Base-by-base conservation (phyloP, 2,888 invertebrate species). In the Crematogaster levior region DNA sequence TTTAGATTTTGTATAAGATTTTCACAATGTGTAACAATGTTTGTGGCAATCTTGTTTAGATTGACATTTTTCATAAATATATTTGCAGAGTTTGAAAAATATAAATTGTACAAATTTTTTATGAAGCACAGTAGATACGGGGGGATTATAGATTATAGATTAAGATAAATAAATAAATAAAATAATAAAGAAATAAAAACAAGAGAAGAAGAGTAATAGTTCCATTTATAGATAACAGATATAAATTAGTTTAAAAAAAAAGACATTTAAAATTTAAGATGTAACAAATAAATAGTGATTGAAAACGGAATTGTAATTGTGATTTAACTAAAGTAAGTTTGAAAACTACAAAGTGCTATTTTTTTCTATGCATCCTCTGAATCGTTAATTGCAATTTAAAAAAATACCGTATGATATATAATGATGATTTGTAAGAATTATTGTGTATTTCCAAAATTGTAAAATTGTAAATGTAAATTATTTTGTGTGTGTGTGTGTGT, bases 1-100 rank as follows among this genome's bases (percentile, higher is more conserved):
- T 74, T 70, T 56, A 34, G 15, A 53, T 43, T 66, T 68, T 81
- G 27, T 53, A 53, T 21, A 48, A 60, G 34, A 74, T 51, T 61
- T 73, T 53, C n/a, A 18, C 40, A 21, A 24, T 61, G 27, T 21
- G 43, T 3, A 3, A 73, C 9, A 40, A 43, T 56, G 30, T 12
- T 80, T 27, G 24, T 12, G 18, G 18, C 60, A 40, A 66, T 65
- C 12, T 56, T 58, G 34, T 24, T 82, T 51, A 21, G 3, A 18
- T n/a, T 48, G 27, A 60, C 21, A 56, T 43, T 27, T 73, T 48
- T 60, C 37, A 3, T 34, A 1, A 6, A 65, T 37, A 21, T 21
- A 74, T 66, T 48, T 9, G 43, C 10, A n/a, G 7, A 58, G 30
- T 46, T 34, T 0, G 0, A 3, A 10, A 1, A 30, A 56, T 7